A percentile compares a stretch with the other conserved stretches of the same genome.
Evolutionary conservation across 2,113 vertebrate genomes (phyloP).

Genomic region (Pelobates fuscus): DNA sequence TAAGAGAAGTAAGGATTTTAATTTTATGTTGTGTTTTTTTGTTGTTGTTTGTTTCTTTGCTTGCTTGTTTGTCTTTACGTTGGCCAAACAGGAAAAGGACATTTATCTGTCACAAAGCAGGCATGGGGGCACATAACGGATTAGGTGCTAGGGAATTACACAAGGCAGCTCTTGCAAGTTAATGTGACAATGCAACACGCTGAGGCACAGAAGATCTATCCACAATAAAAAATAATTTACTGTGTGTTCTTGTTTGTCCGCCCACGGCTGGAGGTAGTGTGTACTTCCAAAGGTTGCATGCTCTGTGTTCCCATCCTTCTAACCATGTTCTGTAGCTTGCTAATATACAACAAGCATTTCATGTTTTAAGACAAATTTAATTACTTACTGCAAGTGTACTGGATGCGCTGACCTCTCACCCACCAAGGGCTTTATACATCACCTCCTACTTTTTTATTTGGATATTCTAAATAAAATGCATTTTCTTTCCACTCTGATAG

Average conservation of each 20-base stretch:
- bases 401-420: conserved; percentile 13
- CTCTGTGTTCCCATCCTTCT: neutral
- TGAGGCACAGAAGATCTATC: neutral
- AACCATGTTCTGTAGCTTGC: neutral
- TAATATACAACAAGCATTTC: neutral
- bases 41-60: neutral
- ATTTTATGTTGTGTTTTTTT: too few relatives aligned
- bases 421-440: neutral
- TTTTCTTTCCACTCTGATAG: too few relatives aligned
- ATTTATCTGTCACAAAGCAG: conserved; percentile 24
- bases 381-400: conserved; percentile 20
- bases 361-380: conserved; percentile 9
- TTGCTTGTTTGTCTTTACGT: neutral
- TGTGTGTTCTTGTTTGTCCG: neutral
- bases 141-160: neutral
- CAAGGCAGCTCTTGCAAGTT: neutral
- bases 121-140: neutral
- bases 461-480: neutral
- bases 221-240: conserved; percentile 6
- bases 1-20: neutral
- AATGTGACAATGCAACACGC: conserved; percentile 1
- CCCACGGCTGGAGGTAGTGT: neutral
- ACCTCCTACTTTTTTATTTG: neutral
- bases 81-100: neutral
- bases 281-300: neutral